A percentile compares a stretch with the other conserved stretches of the same genome.
Conservation (phyloP, 2,888 invertebrate species). For the Leucozona laternaria region DNA sequence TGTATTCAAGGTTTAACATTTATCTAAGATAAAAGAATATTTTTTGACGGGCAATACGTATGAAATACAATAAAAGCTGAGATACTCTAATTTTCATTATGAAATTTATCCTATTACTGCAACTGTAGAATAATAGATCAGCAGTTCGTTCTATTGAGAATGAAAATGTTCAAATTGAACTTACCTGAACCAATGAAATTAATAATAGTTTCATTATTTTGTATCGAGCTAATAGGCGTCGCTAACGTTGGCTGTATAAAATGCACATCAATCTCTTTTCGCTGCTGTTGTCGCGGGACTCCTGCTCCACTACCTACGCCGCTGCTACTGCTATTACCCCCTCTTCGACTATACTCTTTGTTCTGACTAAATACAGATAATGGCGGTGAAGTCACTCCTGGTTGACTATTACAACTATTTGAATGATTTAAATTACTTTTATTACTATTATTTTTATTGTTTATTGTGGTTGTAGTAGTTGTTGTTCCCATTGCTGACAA, state of each 20-base stretch:
- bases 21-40: too few species aligned
- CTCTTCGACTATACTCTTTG: conserved; percentile 53
- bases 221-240: conserved; percentile 81
- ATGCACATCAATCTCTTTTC: conserved; percentile 78
- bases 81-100: too few species aligned
- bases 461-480: conserved; percentile 40
- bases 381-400: conserved; percentile 59
- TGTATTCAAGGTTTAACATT: too few species aligned
- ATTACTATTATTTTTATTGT: conserved; percentile 60
- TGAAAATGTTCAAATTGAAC: conserved; percentile 76
- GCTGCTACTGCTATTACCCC: neutral
- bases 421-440: conserved; percentile 51
- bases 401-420: conserved; percentile 53
- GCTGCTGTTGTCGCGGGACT: conserved; percentile 76
- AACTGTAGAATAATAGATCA: too few species aligned
- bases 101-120: too few species aligned
- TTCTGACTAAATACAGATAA: conserved; percentile 43
- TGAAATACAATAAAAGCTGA: too few species aligned
- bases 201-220: conserved; percentile 87
- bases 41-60: too few species aligned
- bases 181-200: conserved; percentile 87
- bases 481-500: conserved; percentile 68
- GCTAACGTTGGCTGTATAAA: conserved; percentile 81
- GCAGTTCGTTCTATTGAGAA: too few species aligned
- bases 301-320: conserved; percentile 44